Evolutionary conservation across 2,888 invertebrate genomes (phyloP).

Genomic region (Xiphydria camelus): DNA sequence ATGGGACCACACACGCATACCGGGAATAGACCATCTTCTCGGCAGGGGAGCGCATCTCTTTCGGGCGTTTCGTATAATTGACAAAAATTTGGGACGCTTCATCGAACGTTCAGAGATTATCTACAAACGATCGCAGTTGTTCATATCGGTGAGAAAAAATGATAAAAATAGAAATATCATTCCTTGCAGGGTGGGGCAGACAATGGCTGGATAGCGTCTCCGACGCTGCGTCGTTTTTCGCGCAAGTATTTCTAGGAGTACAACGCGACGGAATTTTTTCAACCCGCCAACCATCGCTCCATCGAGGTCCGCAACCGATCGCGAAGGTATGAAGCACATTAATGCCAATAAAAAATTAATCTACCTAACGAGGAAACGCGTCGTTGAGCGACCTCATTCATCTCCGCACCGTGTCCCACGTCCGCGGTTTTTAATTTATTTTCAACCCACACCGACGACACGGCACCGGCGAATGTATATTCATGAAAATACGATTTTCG

Average conservation of each 20-base stretch:
- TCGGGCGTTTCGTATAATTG: too few species aligned
- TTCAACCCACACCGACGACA: conserved; percentile 3
- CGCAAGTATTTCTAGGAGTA: neutral
- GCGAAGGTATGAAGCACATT: neutral
- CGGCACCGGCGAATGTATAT: too few species aligned
- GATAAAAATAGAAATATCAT: conserved; percentile 32
- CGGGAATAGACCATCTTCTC: neutral
- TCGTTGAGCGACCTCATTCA: conserved; percentile 33
- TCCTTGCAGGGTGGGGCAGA: conserved; percentile 46
- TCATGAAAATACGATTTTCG: too few species aligned
- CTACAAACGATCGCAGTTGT: too few species aligned
- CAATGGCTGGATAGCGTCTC: conserved; percentile 49
- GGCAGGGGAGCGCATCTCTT: conserved; percentile 9
- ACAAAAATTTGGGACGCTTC: too few species aligned
- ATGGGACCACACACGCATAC: conserved; percentile 4
- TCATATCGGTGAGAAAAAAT: conserved; percentile 3
- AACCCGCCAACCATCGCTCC: neutral
- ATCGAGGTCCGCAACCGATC: neutral
- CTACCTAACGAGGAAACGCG: conserved; percentile 38
- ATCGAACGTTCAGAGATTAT: too few species aligned
- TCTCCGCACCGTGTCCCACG: conserved; percentile 16
- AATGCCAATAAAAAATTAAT: conserved; percentile 16
- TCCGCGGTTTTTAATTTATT: conserved; percentile 8
- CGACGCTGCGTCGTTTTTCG: conserved; percentile 33
- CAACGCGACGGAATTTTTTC: too few species aligned